Percentiles rank a stretch among this genome's conserved stretches.
These are phyloP conservation scores for Proisotoma minuta DNA, from an alignment of 2,888 invertebrate species.

Conservation along the genomic window DNA sequence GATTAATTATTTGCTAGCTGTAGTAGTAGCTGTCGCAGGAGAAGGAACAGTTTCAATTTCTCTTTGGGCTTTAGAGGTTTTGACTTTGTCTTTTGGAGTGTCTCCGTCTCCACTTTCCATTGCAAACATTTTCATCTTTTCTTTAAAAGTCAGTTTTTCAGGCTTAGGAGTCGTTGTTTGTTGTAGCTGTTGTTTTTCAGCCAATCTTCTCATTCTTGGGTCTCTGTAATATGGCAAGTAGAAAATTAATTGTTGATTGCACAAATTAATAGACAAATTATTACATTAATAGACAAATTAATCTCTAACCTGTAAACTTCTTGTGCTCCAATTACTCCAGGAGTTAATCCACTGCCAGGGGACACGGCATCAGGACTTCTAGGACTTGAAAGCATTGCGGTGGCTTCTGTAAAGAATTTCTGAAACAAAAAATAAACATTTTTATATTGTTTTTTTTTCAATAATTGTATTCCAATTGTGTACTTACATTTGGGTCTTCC, in stretches of 20 bases:
- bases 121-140: slow-evolving; percentile 99
- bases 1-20: slow-evolving; percentile 9
- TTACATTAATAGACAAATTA: slow-evolving; percentile 71
- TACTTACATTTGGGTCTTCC: slow-evolving; percentile 74
- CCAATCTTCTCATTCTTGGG: slow-evolving; percentile 80
- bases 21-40: slow-evolving; percentile 50
- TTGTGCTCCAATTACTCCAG: slow-evolving; percentile 50
- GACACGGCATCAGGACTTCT: slow-evolving; percentile 59
- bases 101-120: slow-evolving; percentile 89
- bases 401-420: slow-evolving; percentile 75
- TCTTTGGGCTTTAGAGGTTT: slow-evolving; percentile 90
- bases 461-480: neutral
- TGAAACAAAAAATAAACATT: slow-evolving; percentile 50
- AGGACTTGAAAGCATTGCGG: slow-evolving; percentile 71
- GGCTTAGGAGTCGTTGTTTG: slow-evolving; percentile 62
- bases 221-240: slow-evolving; percentile 63
- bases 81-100: slow-evolving; percentile 90
- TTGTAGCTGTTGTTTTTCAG: slow-evolving; percentile 67
- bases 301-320: no score
- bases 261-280: slow-evolving; percentile 10
- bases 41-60: slow-evolving; percentile 76
- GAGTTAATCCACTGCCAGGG: slow-evolving; percentile 64
- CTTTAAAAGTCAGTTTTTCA: slow-evolving; percentile 92
- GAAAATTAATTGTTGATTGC: neutral
- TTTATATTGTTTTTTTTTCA: no score